Percentiles rank a stretch among this genome's conserved stretches.
Evolutionary conservation across 35 echinoderm and acorn worm genomes (phyloP).

Genomic region (Lytechinus pictus): DNA sequence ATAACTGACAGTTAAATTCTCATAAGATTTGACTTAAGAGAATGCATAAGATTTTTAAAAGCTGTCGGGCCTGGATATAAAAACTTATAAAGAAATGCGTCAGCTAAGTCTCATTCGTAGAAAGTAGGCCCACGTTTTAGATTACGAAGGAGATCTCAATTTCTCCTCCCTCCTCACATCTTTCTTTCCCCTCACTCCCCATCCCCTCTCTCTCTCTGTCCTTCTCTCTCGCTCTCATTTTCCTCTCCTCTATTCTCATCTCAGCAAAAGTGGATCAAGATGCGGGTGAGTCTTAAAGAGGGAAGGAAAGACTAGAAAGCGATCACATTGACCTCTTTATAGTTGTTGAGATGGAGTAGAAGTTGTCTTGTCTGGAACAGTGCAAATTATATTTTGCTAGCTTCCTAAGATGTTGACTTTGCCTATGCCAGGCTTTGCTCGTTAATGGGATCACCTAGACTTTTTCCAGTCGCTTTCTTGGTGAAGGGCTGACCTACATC

Average conservation of each 20-base stretch:
- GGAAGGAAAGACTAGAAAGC: neutral
- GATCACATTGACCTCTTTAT: slow-evolving; percentile 13
- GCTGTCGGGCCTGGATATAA: too few relatives aligned
- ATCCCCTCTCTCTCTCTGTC: neutral
- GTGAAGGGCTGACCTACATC: neutral
- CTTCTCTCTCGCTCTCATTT: neutral
- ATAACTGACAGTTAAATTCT: too few relatives aligned
- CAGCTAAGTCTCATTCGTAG: too few relatives aligned
- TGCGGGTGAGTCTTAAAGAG: neutral
- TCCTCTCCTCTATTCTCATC: too few relatives aligned
- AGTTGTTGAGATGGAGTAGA: neutral
- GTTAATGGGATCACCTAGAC: neutral
- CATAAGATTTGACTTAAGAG: too few relatives aligned
- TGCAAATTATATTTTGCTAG: slow-evolving; percentile 39
- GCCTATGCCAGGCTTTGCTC: neutral
- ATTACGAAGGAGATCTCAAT: too few relatives aligned
- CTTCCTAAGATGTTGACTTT: slow-evolving; percentile 39
- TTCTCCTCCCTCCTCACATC: too few relatives aligned
- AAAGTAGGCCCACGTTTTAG: too few relatives aligned
- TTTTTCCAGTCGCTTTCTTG: slow-evolving; percentile 17
- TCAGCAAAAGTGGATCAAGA: neutral
- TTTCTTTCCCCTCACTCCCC: too few relatives aligned
- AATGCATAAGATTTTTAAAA: too few relatives aligned
- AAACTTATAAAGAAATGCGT: too few relatives aligned
- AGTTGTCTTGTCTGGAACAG: neutral